phyloP scores from a whole-genome alignment of 92 coral and sea anemone species.

The Phenganax marumi region DNA sequence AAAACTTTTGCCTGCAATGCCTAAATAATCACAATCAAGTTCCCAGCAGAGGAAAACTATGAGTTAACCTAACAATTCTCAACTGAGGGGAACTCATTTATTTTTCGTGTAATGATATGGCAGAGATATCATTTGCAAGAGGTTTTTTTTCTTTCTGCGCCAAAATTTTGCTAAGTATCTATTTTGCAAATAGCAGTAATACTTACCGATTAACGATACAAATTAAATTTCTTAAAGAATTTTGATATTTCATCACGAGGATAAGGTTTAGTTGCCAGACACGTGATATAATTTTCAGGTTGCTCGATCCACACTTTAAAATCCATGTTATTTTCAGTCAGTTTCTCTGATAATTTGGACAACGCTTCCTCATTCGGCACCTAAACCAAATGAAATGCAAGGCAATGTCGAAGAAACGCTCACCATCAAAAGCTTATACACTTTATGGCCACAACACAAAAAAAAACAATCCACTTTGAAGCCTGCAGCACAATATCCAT shows the following conservation, averaged over 20 bases:
- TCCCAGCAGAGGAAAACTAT: too few species aligned
- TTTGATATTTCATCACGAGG: conserved; percentile 73
- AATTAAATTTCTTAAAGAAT: conserved; percentile 70
- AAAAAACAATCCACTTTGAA: too few species aligned
- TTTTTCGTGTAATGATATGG: too few species aligned
- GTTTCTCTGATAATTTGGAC: conserved; percentile 59
- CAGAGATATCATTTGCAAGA: too few species aligned
- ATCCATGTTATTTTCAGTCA: conserved; percentile 64
- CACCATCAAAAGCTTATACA: too few species aligned
- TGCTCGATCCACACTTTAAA: conserved; percentile 94
- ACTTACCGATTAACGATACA: conserved; percentile 55
- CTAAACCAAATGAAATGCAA: conserved; percentile 43
- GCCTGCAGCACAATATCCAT: too few species aligned
- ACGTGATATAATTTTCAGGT: conserved; percentile 83
- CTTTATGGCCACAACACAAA: too few species aligned
- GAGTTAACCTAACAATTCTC: too few species aligned
- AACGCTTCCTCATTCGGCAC: conserved; percentile 67
- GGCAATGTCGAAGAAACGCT: not conserved
- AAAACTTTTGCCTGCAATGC: too few species aligned
- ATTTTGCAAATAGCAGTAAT: too few species aligned
- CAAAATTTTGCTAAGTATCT: not conserved
- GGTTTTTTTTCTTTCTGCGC: not conserved
- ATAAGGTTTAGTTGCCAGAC: conserved; percentile 91
- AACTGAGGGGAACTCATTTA: too few species aligned
- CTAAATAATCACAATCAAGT: too few species aligned